Evolutionary conservation across 1,140 invertebrate genomes (phyloP), one percentile per base, ranked within the genome.

Genomic region (Sycobia sp.): DNA sequence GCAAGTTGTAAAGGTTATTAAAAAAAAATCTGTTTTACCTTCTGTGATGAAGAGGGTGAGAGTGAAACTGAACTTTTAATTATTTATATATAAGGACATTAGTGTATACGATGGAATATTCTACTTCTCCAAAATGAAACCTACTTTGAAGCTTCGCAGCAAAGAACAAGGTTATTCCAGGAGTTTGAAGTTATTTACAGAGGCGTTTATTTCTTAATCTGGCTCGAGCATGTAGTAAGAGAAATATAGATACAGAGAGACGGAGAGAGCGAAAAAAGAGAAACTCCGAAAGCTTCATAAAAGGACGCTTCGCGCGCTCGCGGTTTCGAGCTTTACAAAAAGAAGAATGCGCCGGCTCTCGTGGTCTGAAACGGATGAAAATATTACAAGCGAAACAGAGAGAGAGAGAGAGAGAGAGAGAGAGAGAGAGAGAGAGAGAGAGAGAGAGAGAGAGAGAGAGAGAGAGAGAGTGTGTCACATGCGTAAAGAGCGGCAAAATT

Each of bases 201-300:
- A 44, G 18, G n/a, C n/a, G 43, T 20, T 57, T 27, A 32, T 47
- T 57, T 57, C 43, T 57, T 46, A 46, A 47, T 57, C 55, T 47
- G 55, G 41, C 55, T 47, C 29, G 25, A 34, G 29, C 36, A 13
- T 5, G 1, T 11, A 14, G 29, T 11, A 18, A 20, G 29, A 2
- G 22, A n/a, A 20, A 44, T 4, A 44, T n/a, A 8, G 38, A 20
- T 18, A 3, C 3, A 4, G 41, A 38, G 11, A 50, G 27, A 50
- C 27, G 2, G 20, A 14, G 32, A 51, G 11, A 51, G 49, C 7
- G 49, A 51, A 18, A 53, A 18, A 46, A 54, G 36, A 23, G 11
- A n/a, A 44, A 23, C 54, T 56, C 44, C 22, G 54, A 44, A 56
- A 56, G 25, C 11, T 9, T n/a, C n/a, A n/a, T 8, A 56, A 44